Evolutionary conservation across 2,797 vertebrate species (phyloP), one percentile per base, ranked within the genome.

Genomic region (Typhlichthys eigenmanni): DNA sequence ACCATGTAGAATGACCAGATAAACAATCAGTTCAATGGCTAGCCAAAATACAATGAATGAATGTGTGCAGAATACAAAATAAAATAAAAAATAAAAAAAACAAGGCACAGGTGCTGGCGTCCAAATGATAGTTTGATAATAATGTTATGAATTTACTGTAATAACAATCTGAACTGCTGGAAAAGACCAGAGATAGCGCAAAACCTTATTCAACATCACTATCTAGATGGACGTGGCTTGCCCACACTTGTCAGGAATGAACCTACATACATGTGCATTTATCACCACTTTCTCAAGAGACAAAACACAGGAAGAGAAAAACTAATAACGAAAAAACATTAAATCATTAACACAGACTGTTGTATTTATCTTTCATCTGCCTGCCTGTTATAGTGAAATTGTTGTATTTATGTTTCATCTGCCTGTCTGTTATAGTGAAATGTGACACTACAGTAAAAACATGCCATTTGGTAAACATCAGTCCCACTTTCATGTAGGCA

Each of bases 401-500:
- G 24, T 32, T 71, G 70, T 14, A 19, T 53, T 34, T 72, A 67
- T 13, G n/a, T 52, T 69, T 75, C 45, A 60, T 60, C 64, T 67
- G 66, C 56, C 72, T 67, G 81, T 64, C 66, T 72, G 66, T 78
- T 83, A 76, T 60, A n/a, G 54, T 84, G 80, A 87, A 85, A 87
- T 84, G 83, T 47, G 55, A 86, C 68, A 85, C 38, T 43, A 91
- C 88, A 91, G 89, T 91, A 91, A 88, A 87, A 85, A 87, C 81
- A 92, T 83, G 84, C 75, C 64, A 69, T 90, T 90, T 89, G 85
- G 89, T 85, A 78, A 84, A 80, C 78, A 80, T 82, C 74, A 73
- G 86, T 89, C 82, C 76, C 77, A 87, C 75, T 75, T 7, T 3
- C 29, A 51, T 62, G 45, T 67, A 58, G 57, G 64, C 5, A 55